These are phyloP conservation scores for Sphaeramia orbicularis DNA, from an alignment of 2,797 vertebrate species.

Conservation along the genomic window DNA sequence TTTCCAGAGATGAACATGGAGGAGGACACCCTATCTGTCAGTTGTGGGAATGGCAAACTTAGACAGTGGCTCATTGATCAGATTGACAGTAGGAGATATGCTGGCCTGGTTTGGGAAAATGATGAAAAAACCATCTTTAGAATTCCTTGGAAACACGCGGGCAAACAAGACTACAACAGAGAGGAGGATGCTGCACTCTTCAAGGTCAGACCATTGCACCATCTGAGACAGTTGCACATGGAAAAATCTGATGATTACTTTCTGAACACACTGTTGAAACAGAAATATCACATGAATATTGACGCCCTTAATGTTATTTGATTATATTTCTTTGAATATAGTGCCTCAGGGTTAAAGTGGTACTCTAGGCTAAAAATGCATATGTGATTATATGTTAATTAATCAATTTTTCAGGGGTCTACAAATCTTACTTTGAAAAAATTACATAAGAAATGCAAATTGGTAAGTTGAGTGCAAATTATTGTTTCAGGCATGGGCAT, in stretches of 20 bases:
- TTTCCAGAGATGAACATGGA: constrained; percentile 86
- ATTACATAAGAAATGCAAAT: constrained; percentile 27
- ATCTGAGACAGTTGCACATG: neutral
- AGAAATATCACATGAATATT: neutral
- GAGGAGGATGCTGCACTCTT: constrained; percentile 98
- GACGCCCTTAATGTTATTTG: neutral
- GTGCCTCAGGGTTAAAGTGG: neutral
- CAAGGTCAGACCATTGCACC: constrained; percentile 85
- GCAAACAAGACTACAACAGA: constrained; percentile 98
- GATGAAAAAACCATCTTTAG: constrained; percentile 95
- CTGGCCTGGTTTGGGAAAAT: constrained; percentile 96
- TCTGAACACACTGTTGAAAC: neutral
- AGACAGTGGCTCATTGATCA: constrained; percentile 99
- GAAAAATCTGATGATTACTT: neutral
- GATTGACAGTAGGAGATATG: constrained; percentile 95
- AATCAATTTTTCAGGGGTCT: neutral
- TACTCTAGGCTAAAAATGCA: neutral
- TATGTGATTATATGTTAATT: neutral
- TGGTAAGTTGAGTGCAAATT: constrained; percentile 15
- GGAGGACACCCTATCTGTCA: constrained; percentile 90
- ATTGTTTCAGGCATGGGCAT: constrained; percentile 92
- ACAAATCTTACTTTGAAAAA: neutral
- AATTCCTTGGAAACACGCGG: constrained; percentile 98
- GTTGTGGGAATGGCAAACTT: constrained; percentile 96
- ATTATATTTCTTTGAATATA: neutral